Evolutionary conservation across 2,113 vertebrate species (phyloP).

Genomic region (Recurvirostra avosetta): DNA sequence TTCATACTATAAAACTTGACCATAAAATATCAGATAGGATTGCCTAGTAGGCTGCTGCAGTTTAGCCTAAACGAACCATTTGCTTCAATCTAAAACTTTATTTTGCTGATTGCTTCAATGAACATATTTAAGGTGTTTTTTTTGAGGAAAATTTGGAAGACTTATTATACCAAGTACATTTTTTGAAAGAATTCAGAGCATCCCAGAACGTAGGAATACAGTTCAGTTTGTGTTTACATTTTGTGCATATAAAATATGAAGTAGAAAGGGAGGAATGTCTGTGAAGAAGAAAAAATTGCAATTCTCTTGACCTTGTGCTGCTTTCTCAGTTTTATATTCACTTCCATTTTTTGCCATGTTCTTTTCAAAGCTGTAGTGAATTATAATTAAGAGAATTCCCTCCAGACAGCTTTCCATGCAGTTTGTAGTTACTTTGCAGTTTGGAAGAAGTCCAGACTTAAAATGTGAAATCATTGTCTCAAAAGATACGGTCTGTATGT

Average conservation of each 20-base stretch:
- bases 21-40: background rate
- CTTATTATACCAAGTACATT: background rate
- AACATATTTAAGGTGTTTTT: background rate
- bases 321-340: constrained; percentile 1
- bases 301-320: background rate
- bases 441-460: background rate
- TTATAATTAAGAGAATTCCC: background rate
- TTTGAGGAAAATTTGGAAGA: background rate
- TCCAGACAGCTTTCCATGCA: background rate
- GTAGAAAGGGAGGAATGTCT: background rate
- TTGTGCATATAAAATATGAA: background rate
- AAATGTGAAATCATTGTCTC: constrained; percentile 22
- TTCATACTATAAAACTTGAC: constrained; percentile 26
- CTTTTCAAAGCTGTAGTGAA: background rate
- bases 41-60: background rate
- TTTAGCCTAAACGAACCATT: background rate
- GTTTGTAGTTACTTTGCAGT: background rate
- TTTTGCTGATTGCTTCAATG: background rate
- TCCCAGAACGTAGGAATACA: background rate
- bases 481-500: background rate
- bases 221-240: background rate
- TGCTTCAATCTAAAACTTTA: background rate
- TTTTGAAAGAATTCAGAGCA: background rate
- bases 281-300: background rate
- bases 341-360: background rate